A percentile compares a stretch with the other conserved stretches of the same genome.
Conservation (phyloP, 2,113 vertebrate species). For the Corydoras sp. region DNA sequence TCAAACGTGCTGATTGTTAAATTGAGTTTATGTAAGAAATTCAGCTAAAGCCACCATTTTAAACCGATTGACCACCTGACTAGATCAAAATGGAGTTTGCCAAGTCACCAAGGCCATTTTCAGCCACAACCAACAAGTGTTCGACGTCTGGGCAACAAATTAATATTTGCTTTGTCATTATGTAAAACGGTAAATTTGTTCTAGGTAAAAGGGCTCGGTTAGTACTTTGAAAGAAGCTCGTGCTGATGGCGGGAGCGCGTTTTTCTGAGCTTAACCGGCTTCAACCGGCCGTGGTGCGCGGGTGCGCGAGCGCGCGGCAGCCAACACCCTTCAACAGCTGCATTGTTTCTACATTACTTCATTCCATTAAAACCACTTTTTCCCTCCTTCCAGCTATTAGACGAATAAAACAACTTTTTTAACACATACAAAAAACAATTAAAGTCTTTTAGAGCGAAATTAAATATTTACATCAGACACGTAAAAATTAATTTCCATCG, state of each 20-base stretch:
- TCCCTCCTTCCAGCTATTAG: too few species aligned
- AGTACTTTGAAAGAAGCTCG: not conserved
- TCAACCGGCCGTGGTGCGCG: conserved; percentile 27
- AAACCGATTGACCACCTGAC: not conserved
- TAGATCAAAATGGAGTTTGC: conserved; percentile 26
- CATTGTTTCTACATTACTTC: conserved; percentile 29
- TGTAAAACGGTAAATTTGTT: too few species aligned
- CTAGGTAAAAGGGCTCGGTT: not conserved
- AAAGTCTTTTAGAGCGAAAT: too few species aligned
- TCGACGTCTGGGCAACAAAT: too few species aligned
- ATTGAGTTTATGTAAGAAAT: too few species aligned
- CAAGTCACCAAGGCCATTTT: conserved; percentile 36
- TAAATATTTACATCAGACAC: too few species aligned
- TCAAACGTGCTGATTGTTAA: too few species aligned
- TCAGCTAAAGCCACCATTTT: not conserved
- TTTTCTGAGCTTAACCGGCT: conserved; percentile 34
- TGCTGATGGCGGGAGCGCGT: not conserved
- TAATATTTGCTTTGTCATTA: too few species aligned
- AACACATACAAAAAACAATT: too few species aligned
- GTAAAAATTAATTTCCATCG: too few species aligned
- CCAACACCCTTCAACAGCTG: conserved; percentile 43
- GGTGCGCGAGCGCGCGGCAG: conserved; percentile 11
- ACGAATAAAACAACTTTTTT: too few species aligned
- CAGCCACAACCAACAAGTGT: not conserved
- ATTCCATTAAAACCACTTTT: not conserved